Conservation (phyloP, 53 echinoderm and acorn worm genomes). For the Astropecten irregularis region DNA sequence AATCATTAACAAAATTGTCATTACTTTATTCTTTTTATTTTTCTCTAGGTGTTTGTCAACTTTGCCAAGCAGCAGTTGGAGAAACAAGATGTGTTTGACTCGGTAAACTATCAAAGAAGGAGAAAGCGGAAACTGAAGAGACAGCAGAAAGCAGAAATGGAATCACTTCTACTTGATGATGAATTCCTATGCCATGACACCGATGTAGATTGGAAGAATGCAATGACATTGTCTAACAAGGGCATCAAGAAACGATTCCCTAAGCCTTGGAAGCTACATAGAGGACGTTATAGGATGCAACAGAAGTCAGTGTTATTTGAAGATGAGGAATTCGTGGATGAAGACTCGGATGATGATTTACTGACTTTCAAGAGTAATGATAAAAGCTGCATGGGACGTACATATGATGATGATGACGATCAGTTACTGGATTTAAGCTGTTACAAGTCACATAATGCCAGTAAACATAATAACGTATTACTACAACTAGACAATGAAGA, state of each 20-base stretch:
- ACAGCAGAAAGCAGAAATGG: background rate
- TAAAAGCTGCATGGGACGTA: background rate
- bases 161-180: slow-evolving; percentile 33
- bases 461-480: background rate
- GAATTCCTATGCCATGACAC: slow-evolving; percentile 9
- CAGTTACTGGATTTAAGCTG: slow-evolving; percentile 12
- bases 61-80: slow-evolving; percentile 91
- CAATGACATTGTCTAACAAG: background rate
- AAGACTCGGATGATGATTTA: background rate
- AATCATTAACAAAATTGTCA: too few relatives aligned
- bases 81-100: slow-evolving; percentile 61
- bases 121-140: background rate
- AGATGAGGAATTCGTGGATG: background rate
- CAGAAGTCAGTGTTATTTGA: background rate
- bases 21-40: too few relatives aligned
- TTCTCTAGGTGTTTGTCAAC: slow-evolving; percentile 80
- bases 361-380: background rate
- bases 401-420: background rate
- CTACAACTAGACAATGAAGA: background rate
- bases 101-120: background rate
- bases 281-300: background rate
- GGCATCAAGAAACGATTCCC: background rate
- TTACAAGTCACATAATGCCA: background rate
- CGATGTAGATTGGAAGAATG: background rate
- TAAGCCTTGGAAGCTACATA: slow-evolving; percentile 8